These are phyloP conservation scores for Ariopsis seemanni DNA, from an alignment of 2,113 vertebrate genomes.

Conservation along the genomic window DNA sequence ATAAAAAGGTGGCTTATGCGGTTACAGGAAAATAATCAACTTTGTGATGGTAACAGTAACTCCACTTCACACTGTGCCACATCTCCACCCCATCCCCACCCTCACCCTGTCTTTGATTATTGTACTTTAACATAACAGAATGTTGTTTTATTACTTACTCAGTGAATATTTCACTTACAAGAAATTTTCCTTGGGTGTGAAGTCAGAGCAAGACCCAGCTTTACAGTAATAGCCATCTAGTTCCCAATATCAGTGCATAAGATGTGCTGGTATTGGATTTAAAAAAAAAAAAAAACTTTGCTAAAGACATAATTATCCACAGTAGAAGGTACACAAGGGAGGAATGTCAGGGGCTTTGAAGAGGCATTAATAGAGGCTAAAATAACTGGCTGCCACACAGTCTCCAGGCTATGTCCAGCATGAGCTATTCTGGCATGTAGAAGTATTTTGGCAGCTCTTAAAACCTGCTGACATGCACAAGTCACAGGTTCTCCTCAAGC, in stretches of 20 bases:
- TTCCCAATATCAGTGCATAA: neutral
- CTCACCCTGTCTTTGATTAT: neutral
- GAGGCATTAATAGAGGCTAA: slow-evolving; percentile 20
- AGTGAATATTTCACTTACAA: neutral
- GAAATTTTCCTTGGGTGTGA: neutral
- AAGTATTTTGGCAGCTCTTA: neutral
- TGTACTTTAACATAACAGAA: neutral
- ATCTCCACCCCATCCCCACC: neutral
- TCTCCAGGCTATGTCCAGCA: slow-evolving; percentile 9
- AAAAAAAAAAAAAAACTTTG: neutral
- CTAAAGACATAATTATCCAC: neutral
- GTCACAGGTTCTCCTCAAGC: neutral
- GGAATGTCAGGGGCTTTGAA: slow-evolving; percentile 7
- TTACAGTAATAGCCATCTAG: neutral
- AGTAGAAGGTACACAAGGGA: neutral
- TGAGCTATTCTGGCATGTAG: slow-evolving; percentile 8
- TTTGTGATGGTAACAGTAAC: neutral
- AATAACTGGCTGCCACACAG: slow-evolving; percentile 22
- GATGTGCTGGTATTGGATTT: neutral
- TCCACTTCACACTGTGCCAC: neutral
- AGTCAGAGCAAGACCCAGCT: neutral
- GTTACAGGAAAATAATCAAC: neutral
- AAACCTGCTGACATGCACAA: slow-evolving; percentile 9
- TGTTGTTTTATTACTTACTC: neutral
- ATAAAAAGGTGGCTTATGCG: neutral